Conservation (phyloP, 2,113 vertebrate genomes). For the Eulemur macaco region DNA sequence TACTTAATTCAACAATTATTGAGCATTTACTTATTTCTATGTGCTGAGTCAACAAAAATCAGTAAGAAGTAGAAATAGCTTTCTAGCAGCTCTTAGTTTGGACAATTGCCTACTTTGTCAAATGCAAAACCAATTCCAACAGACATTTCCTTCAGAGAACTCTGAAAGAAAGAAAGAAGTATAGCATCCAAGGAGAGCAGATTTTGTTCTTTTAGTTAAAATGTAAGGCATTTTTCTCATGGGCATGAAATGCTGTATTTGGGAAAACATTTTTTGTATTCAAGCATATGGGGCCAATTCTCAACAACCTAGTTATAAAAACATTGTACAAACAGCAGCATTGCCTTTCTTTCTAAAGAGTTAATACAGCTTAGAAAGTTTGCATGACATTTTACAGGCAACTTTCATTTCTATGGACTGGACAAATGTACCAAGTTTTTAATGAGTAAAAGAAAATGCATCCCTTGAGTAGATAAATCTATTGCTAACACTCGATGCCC, state of each 20-base stretch:
- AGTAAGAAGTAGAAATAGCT: not conserved
- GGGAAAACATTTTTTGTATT: not conserved
- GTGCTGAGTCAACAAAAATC: not conserved
- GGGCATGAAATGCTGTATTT: not conserved
- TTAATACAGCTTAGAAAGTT: not conserved
- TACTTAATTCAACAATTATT: not conserved
- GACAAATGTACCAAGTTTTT: not conserved
- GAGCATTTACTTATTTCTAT: not conserved
- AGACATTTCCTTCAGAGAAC: not conserved
- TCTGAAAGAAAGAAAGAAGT: not conserved
- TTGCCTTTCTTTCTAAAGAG: not conserved
- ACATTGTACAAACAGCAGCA: not conserved
- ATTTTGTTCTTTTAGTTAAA: slow-evolving; percentile 14
- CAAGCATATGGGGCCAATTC: not conserved
- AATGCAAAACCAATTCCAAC: not conserved
- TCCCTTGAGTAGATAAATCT: not conserved
- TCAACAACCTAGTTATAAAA: not conserved
- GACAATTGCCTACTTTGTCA: not conserved
- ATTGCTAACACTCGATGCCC: not conserved
- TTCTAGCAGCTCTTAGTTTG: not conserved
- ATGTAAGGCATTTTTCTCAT: not conserved
- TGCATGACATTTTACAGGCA: not conserved
- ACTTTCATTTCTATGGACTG: not conserved
- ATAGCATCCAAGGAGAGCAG: not conserved
- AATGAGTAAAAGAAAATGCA: not conserved